Evolutionary conservation across 2,797 vertebrate species (phyloP).

Genomic region (Coluber constrictor): DNA sequence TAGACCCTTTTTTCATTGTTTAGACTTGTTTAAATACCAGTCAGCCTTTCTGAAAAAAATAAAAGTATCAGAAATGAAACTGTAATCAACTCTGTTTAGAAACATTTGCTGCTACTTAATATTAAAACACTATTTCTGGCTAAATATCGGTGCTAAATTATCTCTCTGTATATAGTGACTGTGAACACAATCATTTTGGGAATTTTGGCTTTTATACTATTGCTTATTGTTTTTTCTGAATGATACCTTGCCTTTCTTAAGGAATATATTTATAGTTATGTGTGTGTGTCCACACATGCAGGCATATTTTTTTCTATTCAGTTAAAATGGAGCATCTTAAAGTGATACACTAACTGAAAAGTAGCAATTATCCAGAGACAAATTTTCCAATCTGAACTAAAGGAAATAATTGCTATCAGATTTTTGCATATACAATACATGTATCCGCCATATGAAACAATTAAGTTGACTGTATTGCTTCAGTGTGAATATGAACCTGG

Average conservation of each 20-base stretch:
- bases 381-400: background rate
- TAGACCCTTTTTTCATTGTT: conserved; percentile 67
- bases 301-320: background rate
- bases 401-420: background rate
- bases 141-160: background rate
- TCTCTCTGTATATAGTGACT: background rate
- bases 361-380: background rate
- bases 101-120: background rate
- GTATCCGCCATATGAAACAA: background rate
- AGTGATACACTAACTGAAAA: background rate
- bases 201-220: background rate
- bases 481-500: background rate
- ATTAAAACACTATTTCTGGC: background rate
- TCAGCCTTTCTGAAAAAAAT: background rate
- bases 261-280: background rate
- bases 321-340: background rate
- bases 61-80: background rate
- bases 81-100: background rate
- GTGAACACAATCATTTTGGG: background rate
- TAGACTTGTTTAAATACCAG: conserved; percentile 18
- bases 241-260: background rate
- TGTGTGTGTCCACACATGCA: background rate
- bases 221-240: background rate
- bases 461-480: background rate
- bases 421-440: background rate